Percentiles rank a stretch among this genome's conserved stretches.
Evolutionary conservation across 2,797 vertebrate genomes (phyloP).

Genomic region (Allobates femoralis): DNA sequence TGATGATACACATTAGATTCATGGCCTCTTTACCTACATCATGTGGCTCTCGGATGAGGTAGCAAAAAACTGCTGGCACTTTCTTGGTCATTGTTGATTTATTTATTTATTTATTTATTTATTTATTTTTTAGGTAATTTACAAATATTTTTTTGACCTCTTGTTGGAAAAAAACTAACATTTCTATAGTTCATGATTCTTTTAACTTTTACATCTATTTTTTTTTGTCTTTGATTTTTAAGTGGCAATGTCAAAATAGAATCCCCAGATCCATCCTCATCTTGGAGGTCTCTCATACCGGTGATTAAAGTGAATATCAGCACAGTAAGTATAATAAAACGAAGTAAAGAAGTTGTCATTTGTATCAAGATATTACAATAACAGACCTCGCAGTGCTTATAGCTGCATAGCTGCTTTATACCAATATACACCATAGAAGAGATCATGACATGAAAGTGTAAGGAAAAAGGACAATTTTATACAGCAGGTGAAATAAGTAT

Average conservation of each 20-base stretch:
- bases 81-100: no score
- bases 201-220: not conserved
- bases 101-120: no score
- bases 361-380: not conserved
- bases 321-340: conserved; percentile 83
- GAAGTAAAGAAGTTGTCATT: not conserved
- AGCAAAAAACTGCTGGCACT: no score
- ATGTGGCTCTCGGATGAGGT: no score
- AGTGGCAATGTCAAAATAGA: conserved; percentile 92
- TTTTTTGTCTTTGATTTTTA: not conserved
- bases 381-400: not conserved
- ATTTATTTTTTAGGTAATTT: no score
- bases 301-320: conserved; percentile 98
- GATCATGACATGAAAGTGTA: no score
- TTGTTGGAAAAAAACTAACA: not conserved
- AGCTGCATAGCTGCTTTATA: not conserved
- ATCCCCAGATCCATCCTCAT: conserved; percentile 88
- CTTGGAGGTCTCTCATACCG: conserved; percentile 97
- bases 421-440: not conserved
- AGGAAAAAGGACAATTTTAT: no score
- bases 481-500: no score
- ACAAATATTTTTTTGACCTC: no score
- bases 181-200: no score
- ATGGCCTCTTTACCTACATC: no score
- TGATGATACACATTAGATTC: no score